Percentiles rank a stretch among this genome's conserved stretches.
These are phyloP conservation scores for Sparus aurata DNA, from an alignment of 2,797 vertebrate genomes.

Conservation along the genomic window DNA sequence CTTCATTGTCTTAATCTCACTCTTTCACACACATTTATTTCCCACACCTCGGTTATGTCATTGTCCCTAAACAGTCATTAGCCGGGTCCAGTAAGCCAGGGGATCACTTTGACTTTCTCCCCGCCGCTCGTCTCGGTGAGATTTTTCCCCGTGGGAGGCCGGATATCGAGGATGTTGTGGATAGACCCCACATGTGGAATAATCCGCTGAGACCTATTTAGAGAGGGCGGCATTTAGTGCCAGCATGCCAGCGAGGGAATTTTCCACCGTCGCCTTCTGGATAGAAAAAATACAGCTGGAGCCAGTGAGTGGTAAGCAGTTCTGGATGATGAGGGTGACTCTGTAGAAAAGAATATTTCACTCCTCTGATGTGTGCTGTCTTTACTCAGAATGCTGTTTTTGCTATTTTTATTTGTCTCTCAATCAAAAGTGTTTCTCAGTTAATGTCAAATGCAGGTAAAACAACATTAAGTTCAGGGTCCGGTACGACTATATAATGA, in stretches of 20 bases:
- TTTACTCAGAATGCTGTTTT: neutral
- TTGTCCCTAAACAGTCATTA: slow-evolving; percentile 83
- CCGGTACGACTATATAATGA: neutral
- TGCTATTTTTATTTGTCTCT: neutral
- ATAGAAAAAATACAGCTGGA: neutral
- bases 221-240: slow-evolving; percentile 46
- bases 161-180: slow-evolving; percentile 44
- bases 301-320: slow-evolving; percentile 4
- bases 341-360: slow-evolving; percentile 1
- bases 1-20: slow-evolving; percentile 36
- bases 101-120: slow-evolving; percentile 56
- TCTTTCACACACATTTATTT: slow-evolving; percentile 55
- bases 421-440: neutral
- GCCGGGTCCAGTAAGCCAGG: slow-evolving; percentile 35
- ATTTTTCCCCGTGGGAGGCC: slow-evolving; percentile 65
- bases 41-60: slow-evolving; percentile 62
- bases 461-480: neutral
- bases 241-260: slow-evolving; percentile 44
- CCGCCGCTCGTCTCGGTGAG: slow-evolving; percentile 41
- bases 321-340: slow-evolving; percentile 9
- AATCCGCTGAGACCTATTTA: slow-evolving; percentile 55
- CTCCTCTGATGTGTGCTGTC: neutral
- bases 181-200: slow-evolving; percentile 76
- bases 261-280: slow-evolving; percentile 27
- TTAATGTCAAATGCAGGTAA: neutral